Percentiles rank a stretch among this genome's conserved stretches.
Conservation (phyloP, 2,797 vertebrate species). For the Danio aesculapii region DNA sequence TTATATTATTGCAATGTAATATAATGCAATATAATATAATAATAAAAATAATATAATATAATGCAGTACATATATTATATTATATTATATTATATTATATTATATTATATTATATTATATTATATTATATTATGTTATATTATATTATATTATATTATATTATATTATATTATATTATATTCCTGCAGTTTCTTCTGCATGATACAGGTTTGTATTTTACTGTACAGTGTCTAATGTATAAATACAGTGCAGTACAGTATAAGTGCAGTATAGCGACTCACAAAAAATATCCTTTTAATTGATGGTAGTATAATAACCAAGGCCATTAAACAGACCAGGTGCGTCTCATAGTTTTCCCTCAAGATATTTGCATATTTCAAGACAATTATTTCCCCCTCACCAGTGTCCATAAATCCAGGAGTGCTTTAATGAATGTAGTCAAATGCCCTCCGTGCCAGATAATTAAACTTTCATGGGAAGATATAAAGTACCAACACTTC, state of each 20-base stretch:
- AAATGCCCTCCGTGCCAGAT: conserved; percentile 10
- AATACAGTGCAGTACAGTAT: background rate
- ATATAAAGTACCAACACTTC: conserved; percentile 65
- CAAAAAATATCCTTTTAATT: background rate
- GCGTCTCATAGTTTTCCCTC: conserved; percentile 15
- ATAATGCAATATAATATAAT: background rate
- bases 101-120: too few relatives aligned
- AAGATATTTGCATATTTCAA: conserved; percentile 35
- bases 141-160: too few relatives aligned
- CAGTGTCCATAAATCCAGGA: conserved; percentile 12
- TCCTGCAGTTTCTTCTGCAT: background rate
- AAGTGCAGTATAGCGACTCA: background rate
- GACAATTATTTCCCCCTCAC: conserved; percentile 19
- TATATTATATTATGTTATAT: too few relatives aligned
- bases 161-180: background rate
- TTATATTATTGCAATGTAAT: too few relatives aligned
- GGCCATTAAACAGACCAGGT: conserved; percentile 4
- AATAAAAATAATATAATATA: too few relatives aligned
- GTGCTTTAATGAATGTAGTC: conserved; percentile 29
- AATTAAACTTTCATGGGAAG: conserved; percentile 53
- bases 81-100: too few relatives aligned
- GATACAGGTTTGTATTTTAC: background rate
- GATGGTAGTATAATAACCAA: conserved; percentile 21
- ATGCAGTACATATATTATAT: background rate
- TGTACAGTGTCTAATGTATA: background rate